A percentile compares a stretch with the other conserved stretches of the same genome.
phyloP scores from a whole-genome alignment of 2,113 vertebrate genomes.

The Casuarius casuarius region DNA sequence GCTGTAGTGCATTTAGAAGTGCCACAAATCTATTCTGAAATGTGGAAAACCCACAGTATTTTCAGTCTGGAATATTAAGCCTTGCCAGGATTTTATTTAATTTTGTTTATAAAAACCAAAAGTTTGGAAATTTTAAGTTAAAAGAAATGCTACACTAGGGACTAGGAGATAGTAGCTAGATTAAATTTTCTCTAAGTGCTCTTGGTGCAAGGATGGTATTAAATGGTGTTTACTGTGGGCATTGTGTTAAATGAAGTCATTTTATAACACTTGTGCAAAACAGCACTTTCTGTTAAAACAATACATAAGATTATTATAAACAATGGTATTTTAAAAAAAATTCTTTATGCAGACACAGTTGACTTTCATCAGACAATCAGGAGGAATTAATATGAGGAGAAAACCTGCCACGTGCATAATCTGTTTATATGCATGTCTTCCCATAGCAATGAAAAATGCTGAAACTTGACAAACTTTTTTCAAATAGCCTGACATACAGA shows the following conservation, averaged over 20 bases:
- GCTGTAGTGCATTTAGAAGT: neutral
- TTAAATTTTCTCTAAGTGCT: neutral
- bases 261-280: neutral
- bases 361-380: neutral
- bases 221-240: neutral
- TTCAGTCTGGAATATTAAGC: neutral
- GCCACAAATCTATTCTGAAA: neutral
- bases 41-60: neutral
- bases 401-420: neutral
- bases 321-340: neutral
- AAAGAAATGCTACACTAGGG: fast-evolving
- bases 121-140: neutral
- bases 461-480: neutral
- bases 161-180: neutral
- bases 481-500: neutral
- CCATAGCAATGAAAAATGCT: neutral
- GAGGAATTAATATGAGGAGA: neutral
- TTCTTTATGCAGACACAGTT: neutral
- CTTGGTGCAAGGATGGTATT: neutral
- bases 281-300: neutral
- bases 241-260: neutral
- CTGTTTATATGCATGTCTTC: neutral
- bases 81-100: neutral
- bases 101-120: neutral
- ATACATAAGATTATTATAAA: neutral